Percentiles rank a stretch among this genome's conserved stretches.
phyloP scores from a whole-genome alignment of 2,797 vertebrate species.

The Thaleichthys pacificus region DNA sequence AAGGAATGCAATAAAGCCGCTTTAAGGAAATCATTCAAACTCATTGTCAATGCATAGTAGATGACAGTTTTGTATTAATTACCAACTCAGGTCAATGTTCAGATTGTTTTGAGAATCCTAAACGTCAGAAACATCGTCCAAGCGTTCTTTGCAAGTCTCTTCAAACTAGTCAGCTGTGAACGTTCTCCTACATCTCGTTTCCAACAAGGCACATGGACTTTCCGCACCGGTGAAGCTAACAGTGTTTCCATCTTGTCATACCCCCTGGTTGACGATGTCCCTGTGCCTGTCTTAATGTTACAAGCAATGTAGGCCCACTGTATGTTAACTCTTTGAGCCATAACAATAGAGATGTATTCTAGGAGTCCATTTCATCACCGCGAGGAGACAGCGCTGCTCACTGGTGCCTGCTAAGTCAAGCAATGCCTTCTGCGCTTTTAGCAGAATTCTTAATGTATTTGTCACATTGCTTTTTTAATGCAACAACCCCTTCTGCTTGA shows the following conservation, averaged over 20 bases:
- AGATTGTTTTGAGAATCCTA: not conserved
- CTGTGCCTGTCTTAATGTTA: not conserved
- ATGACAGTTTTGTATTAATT: not conserved
- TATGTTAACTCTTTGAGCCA: not conserved
- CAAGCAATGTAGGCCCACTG: not conserved
- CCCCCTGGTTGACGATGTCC: not conserved
- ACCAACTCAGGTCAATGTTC: not conserved
- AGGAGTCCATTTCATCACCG: not conserved
- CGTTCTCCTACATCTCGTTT: not conserved
- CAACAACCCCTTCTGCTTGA: constrained; percentile 39
- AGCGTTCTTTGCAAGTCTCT: too few relatives aligned
- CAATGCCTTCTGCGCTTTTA: constrained; percentile 39
- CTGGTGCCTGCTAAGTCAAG: constrained; percentile 29
- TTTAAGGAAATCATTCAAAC: constrained; percentile 1
- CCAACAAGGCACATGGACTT: not conserved
- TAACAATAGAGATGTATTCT: constrained; percentile 1
- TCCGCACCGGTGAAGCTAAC: not conserved
- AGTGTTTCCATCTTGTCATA: not conserved
- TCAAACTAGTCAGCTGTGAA: not conserved
- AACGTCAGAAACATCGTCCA: not conserved
- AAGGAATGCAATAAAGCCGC: not conserved
- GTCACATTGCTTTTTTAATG: constrained; percentile 50
- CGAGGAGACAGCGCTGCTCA: not conserved
- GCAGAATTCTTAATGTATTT: constrained; percentile 36
- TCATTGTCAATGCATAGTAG: not conserved